A percentile compares a stretch with the other conserved stretches of the same genome.
phyloP scores from a whole-genome alignment of 1,140 invertebrate species.

The Pogonus chalceus region DNA sequence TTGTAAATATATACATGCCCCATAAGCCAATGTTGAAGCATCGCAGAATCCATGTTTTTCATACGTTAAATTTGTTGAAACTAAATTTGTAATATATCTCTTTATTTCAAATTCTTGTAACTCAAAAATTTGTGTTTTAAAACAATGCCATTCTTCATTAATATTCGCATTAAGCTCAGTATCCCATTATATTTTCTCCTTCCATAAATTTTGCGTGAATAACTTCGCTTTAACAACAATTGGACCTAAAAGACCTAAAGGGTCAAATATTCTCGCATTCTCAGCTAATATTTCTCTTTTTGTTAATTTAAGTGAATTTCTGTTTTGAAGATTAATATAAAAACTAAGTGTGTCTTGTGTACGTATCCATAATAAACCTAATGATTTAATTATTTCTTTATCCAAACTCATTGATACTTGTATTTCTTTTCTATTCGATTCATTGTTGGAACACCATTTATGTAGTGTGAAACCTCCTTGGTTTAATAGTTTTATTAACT shows the following conservation, averaged over 20 bases:
- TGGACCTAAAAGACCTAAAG: conserved; percentile 18
- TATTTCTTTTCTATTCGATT: background rate
- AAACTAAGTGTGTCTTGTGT: background rate
- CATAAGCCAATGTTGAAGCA: conserved; percentile 23
- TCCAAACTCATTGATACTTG: background rate
- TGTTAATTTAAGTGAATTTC: conserved; percentile 6
- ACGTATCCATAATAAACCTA: conserved; percentile 10
- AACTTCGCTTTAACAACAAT: conserved; percentile 17
- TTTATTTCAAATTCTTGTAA: conserved; percentile 1
- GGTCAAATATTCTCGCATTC: conserved; percentile 18
- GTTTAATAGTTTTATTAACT: background rate
- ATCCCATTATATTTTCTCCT: conserved; percentile 17
- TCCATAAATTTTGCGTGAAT: conserved; percentile 17
- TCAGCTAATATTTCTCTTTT: conserved; percentile 15
- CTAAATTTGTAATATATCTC: background rate
- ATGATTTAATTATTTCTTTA: conserved; percentile 5
- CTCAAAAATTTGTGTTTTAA: background rate
- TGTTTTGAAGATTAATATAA: background rate
- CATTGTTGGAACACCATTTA: background rate
- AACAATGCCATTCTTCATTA: background rate
- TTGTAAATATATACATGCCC: conserved; percentile 20
- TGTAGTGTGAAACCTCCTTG: background rate
- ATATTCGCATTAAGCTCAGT: background rate
- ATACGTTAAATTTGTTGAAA: background rate
- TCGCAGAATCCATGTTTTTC: conserved; percentile 20